Percentiles rank a stretch among this genome's conserved stretches.
phyloP scores from a whole-genome alignment of 2,797 vertebrate genomes.

The Nothura maculosa region DNA sequence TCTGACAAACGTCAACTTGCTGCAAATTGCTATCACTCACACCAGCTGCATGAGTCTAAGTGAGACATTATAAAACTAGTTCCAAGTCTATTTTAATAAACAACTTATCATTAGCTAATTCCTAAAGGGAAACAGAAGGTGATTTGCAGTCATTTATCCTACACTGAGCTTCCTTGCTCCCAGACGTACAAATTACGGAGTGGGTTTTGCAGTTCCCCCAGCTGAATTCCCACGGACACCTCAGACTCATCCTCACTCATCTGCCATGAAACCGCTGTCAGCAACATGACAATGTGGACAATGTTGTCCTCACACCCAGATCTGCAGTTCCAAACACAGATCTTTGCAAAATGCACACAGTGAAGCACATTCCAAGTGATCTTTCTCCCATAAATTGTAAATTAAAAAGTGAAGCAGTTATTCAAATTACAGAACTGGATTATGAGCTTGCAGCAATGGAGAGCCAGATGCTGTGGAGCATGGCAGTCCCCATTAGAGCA shows the following conservation, averaged over 20 bases:
- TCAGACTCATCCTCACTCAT: background rate
- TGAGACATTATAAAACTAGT: background rate
- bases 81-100: background rate
- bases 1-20: background rate
- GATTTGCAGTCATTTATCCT: background rate
- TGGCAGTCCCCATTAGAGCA: background rate
- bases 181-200: background rate
- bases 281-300: background rate
- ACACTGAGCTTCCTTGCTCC: background rate
- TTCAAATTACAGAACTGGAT: background rate
- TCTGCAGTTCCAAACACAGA: background rate
- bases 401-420: background rate
- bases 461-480: background rate
- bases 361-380: background rate
- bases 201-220: background rate
- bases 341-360: background rate
- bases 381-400: background rate
- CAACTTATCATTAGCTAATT: background rate
- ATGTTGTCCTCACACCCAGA: background rate
- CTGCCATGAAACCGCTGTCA: background rate
- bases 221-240: background rate
- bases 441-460: background rate
- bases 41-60: background rate
- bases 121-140: background rate
- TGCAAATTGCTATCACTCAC: background rate